phyloP scores from a whole-genome alignment of 2,888 invertebrate species.

The Andrena minutula region DNA sequence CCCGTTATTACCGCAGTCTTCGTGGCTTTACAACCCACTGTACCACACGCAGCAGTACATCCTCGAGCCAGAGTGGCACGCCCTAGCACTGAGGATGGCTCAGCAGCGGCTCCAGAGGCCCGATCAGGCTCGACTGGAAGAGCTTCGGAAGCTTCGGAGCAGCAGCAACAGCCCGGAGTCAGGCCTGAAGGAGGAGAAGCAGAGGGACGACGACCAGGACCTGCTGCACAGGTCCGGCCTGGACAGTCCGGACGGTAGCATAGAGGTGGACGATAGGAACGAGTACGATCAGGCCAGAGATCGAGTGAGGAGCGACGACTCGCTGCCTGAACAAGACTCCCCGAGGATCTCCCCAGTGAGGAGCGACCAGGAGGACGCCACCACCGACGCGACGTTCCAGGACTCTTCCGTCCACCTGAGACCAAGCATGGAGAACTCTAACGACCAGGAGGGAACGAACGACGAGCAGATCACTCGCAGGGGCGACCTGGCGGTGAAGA shows the following conservation, averaged over 20 bases:
- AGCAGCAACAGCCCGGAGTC: slow-evolving; percentile 79
- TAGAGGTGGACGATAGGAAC: slow-evolving; percentile 82
- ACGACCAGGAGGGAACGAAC: slow-evolving; percentile 74
- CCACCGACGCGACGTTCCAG: slow-evolving; percentile 69
- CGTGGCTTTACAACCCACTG: slow-evolving; percentile 83
- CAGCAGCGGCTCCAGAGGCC: slow-evolving; percentile 83
- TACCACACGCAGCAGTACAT: slow-evolving; percentile 83
- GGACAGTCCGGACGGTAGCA: slow-evolving; percentile 83
- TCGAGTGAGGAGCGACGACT: slow-evolving; percentile 80
- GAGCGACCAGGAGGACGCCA: slow-evolving; percentile 76
- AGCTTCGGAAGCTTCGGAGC: slow-evolving; percentile 78
- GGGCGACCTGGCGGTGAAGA: slow-evolving; percentile 79
- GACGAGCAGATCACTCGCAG: slow-evolving; percentile 71
- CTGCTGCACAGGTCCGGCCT: slow-evolving; percentile 64
- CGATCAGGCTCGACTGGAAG: slow-evolving; percentile 80
- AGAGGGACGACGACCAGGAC: slow-evolving; percentile 68
- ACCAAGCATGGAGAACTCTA: slow-evolving; percentile 80
- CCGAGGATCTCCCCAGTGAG: slow-evolving; percentile 77
- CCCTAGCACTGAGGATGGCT: slow-evolving; percentile 81
- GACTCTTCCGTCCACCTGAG: slow-evolving; percentile 77
- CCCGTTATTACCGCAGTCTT: slow-evolving; percentile 82
- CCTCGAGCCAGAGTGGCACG: slow-evolving; percentile 83
- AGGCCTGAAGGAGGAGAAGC: slow-evolving; percentile 75
- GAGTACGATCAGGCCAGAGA: slow-evolving; percentile 77
- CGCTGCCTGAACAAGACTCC: slow-evolving; percentile 78